These are phyloP conservation scores for Diogma glabrata DNA, from an alignment of 2,888 invertebrate species.

Conservation along the genomic window DNA sequence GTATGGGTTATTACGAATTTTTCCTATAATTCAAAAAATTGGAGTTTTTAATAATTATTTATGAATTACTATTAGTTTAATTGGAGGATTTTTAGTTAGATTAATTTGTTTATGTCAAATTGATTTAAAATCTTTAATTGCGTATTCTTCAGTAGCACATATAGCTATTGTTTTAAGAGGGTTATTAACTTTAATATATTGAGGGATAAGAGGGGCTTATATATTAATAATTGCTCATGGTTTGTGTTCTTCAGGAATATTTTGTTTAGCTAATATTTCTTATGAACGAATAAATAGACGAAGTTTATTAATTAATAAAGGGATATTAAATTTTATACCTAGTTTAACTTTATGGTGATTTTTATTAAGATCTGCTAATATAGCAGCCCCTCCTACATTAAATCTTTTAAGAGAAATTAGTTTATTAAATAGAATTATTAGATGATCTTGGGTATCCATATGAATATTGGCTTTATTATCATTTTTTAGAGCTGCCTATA, in stretches of 20 bases:
- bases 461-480: constrained; percentile 44
- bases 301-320: constrained; percentile 50
- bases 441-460: constrained; percentile 40
- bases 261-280: constrained; percentile 52
- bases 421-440: constrained; percentile 47
- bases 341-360: constrained; percentile 51
- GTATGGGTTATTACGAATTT: constrained; percentile 51
- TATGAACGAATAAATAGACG: constrained; percentile 50
- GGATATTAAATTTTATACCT: constrained; percentile 47
- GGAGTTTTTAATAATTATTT: constrained; percentile 41
- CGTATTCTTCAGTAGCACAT: constrained; percentile 62
- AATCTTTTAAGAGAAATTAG: constrained; percentile 57
- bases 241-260: constrained; percentile 51
- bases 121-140: constrained; percentile 61
- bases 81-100: constrained; percentile 48
- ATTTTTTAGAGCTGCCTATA: constrained; percentile 55
- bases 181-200: constrained; percentile 44
- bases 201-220: constrained; percentile 41
- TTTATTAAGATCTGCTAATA: constrained; percentile 50
- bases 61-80: constrained; percentile 42
- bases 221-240: constrained; percentile 54
- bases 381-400: constrained; percentile 53
- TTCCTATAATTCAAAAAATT: constrained; percentile 39
- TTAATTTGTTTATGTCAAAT: constrained; percentile 54
- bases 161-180: constrained; percentile 50